These are phyloP conservation scores for Campaea margaritaria DNA, from an alignment of 2,888 invertebrate genomes.

Conservation along the genomic window DNA sequence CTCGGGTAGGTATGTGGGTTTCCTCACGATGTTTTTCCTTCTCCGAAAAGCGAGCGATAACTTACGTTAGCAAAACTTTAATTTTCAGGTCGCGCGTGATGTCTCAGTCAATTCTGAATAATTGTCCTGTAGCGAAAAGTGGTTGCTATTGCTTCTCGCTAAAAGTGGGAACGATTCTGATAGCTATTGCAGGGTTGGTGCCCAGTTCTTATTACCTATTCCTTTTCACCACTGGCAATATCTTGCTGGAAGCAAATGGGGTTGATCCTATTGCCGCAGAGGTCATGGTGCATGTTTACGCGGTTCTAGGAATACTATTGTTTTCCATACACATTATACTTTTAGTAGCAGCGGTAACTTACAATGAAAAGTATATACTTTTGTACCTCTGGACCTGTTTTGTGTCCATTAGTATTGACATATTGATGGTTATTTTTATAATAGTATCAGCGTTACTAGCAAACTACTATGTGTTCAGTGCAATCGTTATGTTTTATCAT, in stretches of 20 bases:
- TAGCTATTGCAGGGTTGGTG: slow-evolving; percentile 54
- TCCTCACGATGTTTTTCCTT: too few relatives aligned
- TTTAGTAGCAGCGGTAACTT: slow-evolving; percentile 53
- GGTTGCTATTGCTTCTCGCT: slow-evolving; percentile 57
- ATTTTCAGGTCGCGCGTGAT: slow-evolving; percentile 2
- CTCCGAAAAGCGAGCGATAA: too few relatives aligned
- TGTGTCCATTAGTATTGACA: slow-evolving; percentile 52
- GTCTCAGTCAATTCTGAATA: slow-evolving; percentile 34
- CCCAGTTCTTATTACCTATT: slow-evolving; percentile 50
- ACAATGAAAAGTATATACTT: slow-evolving; percentile 59
- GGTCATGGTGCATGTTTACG: slow-evolving; percentile 52
- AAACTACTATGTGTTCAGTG: too few relatives aligned
- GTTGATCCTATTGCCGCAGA: slow-evolving; percentile 36
- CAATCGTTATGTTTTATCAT: slow-evolving; percentile 40
- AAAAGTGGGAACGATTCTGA: slow-evolving; percentile 58
- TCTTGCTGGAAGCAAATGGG: slow-evolving; percentile 42
- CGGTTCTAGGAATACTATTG: slow-evolving; percentile 54
- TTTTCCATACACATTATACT: slow-evolving; percentile 52
- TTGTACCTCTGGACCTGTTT: slow-evolving; percentile 60
- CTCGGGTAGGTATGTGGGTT: too few relatives aligned
- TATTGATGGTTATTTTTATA: slow-evolving; percentile 42
- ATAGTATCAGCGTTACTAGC: slow-evolving; percentile 36
- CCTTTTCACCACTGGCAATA: slow-evolving; percentile 41
- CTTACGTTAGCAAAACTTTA: not conserved
- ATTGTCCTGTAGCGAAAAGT: slow-evolving; percentile 47